Evolutionary conservation across 2,888 invertebrate genomes (phyloP), one percentile per base, ranked within the genome.

Genomic region (Heliconius hortense): DNA sequence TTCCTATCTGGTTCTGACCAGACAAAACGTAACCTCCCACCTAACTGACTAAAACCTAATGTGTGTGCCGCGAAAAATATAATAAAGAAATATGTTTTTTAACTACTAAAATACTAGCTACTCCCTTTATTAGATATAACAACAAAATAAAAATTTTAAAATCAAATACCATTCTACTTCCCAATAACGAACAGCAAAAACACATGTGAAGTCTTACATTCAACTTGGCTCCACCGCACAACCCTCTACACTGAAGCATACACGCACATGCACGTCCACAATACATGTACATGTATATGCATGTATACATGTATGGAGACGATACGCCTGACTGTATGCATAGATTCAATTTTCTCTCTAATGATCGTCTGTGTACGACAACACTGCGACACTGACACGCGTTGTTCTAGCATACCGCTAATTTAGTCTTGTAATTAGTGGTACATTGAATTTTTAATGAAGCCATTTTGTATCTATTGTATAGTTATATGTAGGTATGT

Each of bases 281-380:
- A 31, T 21, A 56, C 31, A 31, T 13, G 28, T 18, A 48, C 56
- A 70, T 56, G 31, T 28, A 31, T 28, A 59, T 56, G 53, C 48
- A 69, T 31, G 31, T 24, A 21, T 4, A 48, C 56, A 39, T 56
- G n/a, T 59, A 24, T n/a, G 35, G 31, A n/a, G 31, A 21, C 39
- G 35, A 60, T 24, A 56, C 24, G 48, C 68, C 48, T 43, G 43
- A 53, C 56, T 56, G 56, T 70, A 39, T 64, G 35, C 64, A 59
- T 60, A 70, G 67, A 43, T 48, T 43, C 43, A 68, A 43, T 69
- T 68, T 43, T 60, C 48, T 48, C 62, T 53, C 31, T 74, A 74
- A 74, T 74, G 69, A 62, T 74, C 60, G 69, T 69, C 69, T 69
- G 74, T 69, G 53, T 69, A 63, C 62, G 69, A 62, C 69, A 69